Conservation (phyloP, 1,140 invertebrate species). For the Frieseomelitta varia region DNA sequence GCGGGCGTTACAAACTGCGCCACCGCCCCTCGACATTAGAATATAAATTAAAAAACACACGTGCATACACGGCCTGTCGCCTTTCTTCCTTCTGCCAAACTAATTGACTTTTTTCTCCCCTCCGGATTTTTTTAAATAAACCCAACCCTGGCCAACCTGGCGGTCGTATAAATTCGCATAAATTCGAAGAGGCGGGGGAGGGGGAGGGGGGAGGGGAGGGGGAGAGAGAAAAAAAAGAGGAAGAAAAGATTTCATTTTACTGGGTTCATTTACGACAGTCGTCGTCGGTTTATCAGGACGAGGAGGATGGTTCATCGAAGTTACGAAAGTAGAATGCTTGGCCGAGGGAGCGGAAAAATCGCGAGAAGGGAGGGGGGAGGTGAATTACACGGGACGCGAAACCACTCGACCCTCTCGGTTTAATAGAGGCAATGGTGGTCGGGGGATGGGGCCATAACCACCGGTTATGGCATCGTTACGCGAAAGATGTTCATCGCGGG, state of each 20-base stretch:
- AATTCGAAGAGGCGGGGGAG: too few species aligned
- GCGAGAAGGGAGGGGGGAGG: background rate
- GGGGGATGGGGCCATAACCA: slow-evolving; percentile 3
- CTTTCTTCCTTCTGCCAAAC: background rate
- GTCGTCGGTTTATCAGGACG: slow-evolving; percentile 2
- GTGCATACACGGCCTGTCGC: background rate
- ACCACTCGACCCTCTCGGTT: slow-evolving; percentile 11
- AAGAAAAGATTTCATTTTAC: background rate
- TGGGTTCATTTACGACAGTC: background rate
- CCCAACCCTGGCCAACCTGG: background rate
- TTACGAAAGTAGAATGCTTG: background rate
- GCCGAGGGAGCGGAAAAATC: background rate
- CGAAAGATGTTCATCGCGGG: slow-evolving; percentile 37
- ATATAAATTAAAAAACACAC: slow-evolving; percentile 39
- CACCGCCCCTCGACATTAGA: slow-evolving; percentile 9
- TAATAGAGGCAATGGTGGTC: slow-evolving; percentile 30
- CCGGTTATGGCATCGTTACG: slow-evolving; percentile 38
- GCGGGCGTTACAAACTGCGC: background rate
- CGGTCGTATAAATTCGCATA: background rate
- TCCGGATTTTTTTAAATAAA: background rate
- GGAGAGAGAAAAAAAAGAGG: background rate
- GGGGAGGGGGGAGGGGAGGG: too few species aligned
- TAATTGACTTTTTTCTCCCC: background rate
- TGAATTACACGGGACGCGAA: slow-evolving; percentile 13
- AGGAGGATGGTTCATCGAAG: background rate